Percentiles rank a stretch among this genome's conserved stretches.
Evolutionary conservation across 2,113 vertebrate genomes (phyloP).

Genomic region (Tragelaphus scriptus): DNA sequence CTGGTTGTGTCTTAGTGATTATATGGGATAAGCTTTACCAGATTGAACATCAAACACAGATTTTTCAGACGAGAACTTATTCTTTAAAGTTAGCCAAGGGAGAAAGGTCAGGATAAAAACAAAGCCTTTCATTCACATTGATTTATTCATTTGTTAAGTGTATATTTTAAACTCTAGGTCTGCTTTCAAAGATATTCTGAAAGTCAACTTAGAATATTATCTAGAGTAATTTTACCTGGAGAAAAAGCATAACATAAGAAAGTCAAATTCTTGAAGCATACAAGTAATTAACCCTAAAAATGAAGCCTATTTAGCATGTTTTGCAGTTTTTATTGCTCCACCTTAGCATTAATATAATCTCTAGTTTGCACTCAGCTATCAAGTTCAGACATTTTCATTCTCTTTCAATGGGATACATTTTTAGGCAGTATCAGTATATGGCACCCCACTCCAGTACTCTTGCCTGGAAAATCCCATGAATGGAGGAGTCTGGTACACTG

Average conservation of each 20-base stretch:
- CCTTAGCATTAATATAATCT: background rate
- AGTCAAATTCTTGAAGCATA: background rate
- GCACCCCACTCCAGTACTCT: no score
- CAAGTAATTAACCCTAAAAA: background rate
- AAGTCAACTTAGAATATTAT: background rate
- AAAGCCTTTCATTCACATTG: background rate
- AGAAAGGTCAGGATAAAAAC: background rate
- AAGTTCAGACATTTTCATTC: background rate
- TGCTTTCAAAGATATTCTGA: conserved; percentile 8
- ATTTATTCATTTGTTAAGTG: background rate
- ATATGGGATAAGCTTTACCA: background rate
- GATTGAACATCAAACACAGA: background rate
- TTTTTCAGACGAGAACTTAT: background rate
- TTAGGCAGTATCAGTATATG: background rate
- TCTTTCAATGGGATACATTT: background rate
- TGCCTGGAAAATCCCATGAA: no score
- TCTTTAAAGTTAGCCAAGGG: background rate
- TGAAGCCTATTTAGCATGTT: background rate
- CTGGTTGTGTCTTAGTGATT: background rate
- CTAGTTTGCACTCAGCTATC: background rate
- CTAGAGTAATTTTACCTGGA: background rate
- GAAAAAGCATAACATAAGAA: background rate
- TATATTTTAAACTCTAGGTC: background rate
- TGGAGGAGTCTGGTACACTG: no score
- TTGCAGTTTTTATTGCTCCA: background rate